Conservation (phyloP, 1,140 invertebrate species). For the Battus philenor region DNA sequence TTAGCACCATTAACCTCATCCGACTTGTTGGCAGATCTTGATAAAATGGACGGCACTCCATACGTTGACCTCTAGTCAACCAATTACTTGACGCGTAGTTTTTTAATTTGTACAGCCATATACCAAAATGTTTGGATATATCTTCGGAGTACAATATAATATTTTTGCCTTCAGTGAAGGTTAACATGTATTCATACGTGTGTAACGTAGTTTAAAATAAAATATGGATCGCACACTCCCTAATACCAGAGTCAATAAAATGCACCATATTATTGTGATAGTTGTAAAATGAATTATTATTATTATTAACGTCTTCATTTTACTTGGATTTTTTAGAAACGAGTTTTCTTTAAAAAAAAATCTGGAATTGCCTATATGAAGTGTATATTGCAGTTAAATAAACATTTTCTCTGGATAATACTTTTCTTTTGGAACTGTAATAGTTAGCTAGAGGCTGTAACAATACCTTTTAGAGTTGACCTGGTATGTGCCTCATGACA, state of each 20-base stretch:
- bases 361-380: too few relatives aligned
- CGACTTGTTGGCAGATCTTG: slow-evolving; percentile 57
- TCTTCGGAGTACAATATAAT: slow-evolving; percentile 55
- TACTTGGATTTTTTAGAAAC: too few relatives aligned
- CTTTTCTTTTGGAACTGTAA: too few relatives aligned
- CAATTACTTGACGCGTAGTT: slow-evolving; percentile 22
- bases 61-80: slow-evolving; percentile 66
- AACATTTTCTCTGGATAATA: too few relatives aligned
- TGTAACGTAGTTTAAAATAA: slow-evolving; percentile 31
- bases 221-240: slow-evolving; percentile 55
- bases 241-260: slow-evolving; percentile 59
- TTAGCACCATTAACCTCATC: slow-evolving; percentile 50
- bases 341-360: too few relatives aligned
- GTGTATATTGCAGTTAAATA: too few relatives aligned
- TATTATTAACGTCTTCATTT: slow-evolving; percentile 22
- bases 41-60: slow-evolving; percentile 58
- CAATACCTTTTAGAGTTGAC: slow-evolving; percentile 3
- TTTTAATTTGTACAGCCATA: slow-evolving; percentile 46
- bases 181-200: slow-evolving; percentile 34
- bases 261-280: slow-evolving; percentile 62
- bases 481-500: slow-evolving; percentile 48
- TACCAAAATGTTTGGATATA: slow-evolving; percentile 49
- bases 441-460: not conserved
- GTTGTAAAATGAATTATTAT: slow-evolving; percentile 22
- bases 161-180: slow-evolving; percentile 71